phyloP scores from a whole-genome alignment of 2,113 vertebrate genomes.

The Gasterosteus nipponicus region DNA sequence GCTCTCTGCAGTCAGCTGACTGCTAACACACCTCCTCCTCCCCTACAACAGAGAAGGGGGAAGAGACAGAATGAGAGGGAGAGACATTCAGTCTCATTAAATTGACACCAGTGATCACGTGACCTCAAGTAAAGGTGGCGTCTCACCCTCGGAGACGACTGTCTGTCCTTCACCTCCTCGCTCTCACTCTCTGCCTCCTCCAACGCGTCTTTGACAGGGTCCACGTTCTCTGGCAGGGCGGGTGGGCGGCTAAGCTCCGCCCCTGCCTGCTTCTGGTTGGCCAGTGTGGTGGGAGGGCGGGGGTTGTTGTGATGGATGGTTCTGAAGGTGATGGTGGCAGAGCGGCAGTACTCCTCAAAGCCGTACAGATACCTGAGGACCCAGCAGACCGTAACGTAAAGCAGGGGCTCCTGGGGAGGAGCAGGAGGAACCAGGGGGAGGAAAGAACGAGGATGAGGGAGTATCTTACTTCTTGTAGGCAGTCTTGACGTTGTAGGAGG shows the following conservation, averaged over 20 bases:
- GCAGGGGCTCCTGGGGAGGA: background rate
- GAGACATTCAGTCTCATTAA: background rate
- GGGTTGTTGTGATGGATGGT: conserved; percentile 96
- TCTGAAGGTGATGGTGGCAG: conserved; percentile 94
- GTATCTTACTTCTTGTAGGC: conserved; percentile 96
- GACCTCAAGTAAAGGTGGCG: background rate
- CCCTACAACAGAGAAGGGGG: conserved; percentile 75
- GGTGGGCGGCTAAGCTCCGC: conserved; percentile 79
- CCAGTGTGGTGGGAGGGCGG: conserved; percentile 73
- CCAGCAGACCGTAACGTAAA: background rate
- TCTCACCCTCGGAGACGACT: conserved; percentile 86
- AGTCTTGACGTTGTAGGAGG: conserved; percentile 99
- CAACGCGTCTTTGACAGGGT: conserved; percentile 46
- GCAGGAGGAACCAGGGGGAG: background rate
- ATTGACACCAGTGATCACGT: too few species aligned
- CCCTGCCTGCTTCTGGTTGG: conserved; percentile 36
- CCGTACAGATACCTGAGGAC: conserved; percentile 92
- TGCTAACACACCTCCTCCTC: conserved; percentile 82
- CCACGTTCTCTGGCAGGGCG: conserved; percentile 68
- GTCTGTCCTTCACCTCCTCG: conserved; percentile 59
- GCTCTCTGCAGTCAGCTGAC: conserved; percentile 83
- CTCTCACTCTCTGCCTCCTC: conserved; percentile 62
- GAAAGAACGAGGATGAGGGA: background rate
- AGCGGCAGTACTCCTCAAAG: conserved; percentile 97
- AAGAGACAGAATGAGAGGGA: too few species aligned